Evolutionary conservation across 37 sponge, comb jelly and placozoan genomes (phyloP).

Genomic region (Agelas oroides): DNA sequence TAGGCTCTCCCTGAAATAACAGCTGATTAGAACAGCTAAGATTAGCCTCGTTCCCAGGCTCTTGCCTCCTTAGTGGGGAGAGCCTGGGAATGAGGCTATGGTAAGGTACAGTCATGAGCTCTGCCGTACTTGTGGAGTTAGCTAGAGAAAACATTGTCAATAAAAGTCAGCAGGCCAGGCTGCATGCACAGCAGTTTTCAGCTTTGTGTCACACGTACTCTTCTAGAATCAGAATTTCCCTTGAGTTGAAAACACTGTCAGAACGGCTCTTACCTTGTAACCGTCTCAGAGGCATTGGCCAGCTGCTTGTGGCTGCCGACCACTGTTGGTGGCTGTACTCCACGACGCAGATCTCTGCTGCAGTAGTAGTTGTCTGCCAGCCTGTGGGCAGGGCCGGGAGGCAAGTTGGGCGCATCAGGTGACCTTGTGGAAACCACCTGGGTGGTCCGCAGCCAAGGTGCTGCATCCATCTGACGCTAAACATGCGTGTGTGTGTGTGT

Average conservation of each 20-base stretch:
- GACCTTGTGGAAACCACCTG: conserved; percentile 44
- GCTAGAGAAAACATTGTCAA: too few species aligned
- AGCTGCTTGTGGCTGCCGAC: conserved; percentile 12
- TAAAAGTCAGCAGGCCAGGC: too few species aligned
- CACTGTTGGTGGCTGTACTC: conserved; percentile 65
- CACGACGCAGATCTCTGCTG: conserved; percentile 62
- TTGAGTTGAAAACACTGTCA: too few species aligned
- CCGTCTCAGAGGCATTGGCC: conserved; percentile 1
- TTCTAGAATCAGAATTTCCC: too few species aligned
- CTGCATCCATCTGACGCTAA: conserved; percentile 32
- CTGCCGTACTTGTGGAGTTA: too few species aligned
- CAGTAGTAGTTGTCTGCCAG: conserved; percentile 82
- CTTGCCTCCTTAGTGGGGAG: too few species aligned
- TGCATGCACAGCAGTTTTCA: too few species aligned
- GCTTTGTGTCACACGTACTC: too few species aligned
- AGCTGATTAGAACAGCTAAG: too few species aligned
- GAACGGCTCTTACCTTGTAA: conserved; percentile 12
- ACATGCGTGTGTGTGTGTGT: background rate
- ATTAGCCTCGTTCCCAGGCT: too few species aligned
- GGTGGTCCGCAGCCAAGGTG: conserved; percentile 51
- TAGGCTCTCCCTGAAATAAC: background rate
- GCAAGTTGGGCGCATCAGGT: conserved; percentile 75
- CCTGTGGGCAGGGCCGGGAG: conserved; percentile 77
- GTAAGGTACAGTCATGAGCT: too few species aligned
- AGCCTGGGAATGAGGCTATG: too few species aligned